Evolutionary conservation across 2,797 vertebrate species (phyloP).

Genomic region (Ceryle rudis): DNA sequence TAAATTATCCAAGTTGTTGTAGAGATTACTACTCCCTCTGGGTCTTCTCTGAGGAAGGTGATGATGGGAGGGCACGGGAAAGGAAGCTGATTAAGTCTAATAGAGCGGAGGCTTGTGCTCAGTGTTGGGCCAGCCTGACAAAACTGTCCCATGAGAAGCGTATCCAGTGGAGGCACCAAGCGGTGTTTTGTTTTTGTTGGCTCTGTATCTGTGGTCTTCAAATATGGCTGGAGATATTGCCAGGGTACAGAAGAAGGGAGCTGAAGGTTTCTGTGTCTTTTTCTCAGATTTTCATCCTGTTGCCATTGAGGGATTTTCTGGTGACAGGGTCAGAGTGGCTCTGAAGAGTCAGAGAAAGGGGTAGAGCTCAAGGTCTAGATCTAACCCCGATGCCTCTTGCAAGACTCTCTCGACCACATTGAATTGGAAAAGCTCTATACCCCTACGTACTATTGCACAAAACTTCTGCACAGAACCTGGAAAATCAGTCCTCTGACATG

Average conservation of each 20-base stretch:
- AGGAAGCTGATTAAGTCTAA: not conserved
- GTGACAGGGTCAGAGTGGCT: not conserved
- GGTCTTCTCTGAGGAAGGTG: not conserved
- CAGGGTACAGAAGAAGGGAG: not conserved
- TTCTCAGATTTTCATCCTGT: not conserved
- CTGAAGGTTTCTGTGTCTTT: not conserved
- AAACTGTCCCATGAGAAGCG: not conserved
- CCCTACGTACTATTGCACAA: accelerated
- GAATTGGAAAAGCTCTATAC: not conserved
- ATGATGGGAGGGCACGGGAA: not conserved
- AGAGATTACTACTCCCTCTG: not conserved
- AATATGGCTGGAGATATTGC: not conserved
- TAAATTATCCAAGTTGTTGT: not conserved
- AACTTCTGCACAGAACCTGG: not conserved
- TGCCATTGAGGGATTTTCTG: not conserved
- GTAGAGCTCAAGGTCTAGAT: not conserved
- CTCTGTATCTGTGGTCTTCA: not conserved
- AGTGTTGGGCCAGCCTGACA: accelerated
- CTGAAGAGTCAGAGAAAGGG: not conserved
- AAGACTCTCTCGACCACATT: not conserved
- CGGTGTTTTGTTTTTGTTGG: not conserved
- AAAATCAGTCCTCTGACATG: not conserved
- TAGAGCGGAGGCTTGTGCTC: not conserved
- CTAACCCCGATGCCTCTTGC: accelerated
- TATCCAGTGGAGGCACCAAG: not conserved